These are phyloP conservation scores for Halictus ligatus DNA, from an alignment of 2,888 invertebrate genomes.

Conservation along the genomic window DNA sequence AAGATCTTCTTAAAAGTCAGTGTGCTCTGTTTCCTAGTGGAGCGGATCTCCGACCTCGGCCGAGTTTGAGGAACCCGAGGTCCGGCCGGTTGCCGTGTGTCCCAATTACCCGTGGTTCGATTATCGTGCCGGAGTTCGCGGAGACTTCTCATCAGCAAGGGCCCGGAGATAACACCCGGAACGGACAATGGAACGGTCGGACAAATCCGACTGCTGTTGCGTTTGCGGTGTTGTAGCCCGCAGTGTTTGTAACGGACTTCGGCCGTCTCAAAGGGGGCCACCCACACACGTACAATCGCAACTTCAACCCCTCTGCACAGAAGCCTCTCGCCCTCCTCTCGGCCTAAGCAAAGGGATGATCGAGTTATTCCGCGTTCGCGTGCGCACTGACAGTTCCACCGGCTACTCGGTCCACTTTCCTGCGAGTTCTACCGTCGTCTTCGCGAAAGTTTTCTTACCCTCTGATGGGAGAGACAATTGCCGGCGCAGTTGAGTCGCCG, in stretches of 20 bases:
- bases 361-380: slow-evolving; percentile 49
- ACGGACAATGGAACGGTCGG: slow-evolving; percentile 39
- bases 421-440: slow-evolving; percentile 23
- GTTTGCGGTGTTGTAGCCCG: slow-evolving; percentile 24
- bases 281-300: neutral
- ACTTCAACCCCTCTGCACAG: neutral
- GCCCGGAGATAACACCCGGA: slow-evolving; percentile 18
- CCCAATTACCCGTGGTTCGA: slow-evolving; percentile 24
- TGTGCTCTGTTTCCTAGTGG: neutral
- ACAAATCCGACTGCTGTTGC: slow-evolving; percentile 39
- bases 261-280: slow-evolving; percentile 45
- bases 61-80: neutral
- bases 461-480: neutral
- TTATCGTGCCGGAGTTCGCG: slow-evolving; percentile 10
- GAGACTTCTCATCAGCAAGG: slow-evolving; percentile 32
- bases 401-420: slow-evolving; percentile 21
- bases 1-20: neutral
- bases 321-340: neutral
- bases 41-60: neutral
- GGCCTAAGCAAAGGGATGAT: slow-evolving; percentile 24
- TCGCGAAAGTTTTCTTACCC: neutral
- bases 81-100: neutral
- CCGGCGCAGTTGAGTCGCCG: neutral
- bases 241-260: neutral
- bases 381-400: neutral